phyloP scores from a whole-genome alignment of 2,888 invertebrate genomes.

The Nemotelus pantherinus region DNA sequence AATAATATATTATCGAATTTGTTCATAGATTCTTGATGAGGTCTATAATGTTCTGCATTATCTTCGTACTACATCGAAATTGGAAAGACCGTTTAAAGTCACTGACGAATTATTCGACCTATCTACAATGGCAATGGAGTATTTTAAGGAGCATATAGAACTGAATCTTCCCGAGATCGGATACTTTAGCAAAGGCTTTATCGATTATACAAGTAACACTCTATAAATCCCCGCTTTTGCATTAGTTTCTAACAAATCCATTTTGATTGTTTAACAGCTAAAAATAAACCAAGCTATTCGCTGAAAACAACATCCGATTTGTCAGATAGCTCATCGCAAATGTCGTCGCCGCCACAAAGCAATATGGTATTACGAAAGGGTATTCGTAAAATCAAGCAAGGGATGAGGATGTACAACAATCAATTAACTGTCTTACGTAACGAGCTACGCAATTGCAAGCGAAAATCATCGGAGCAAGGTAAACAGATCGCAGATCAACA shows the following conservation, averaged over 20 bases:
- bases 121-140: slow-evolving; percentile 98
- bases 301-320: slow-evolving; percentile 60
- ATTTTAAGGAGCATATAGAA: slow-evolving; percentile 94
- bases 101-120: slow-evolving; percentile 94
- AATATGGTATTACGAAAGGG: slow-evolving; percentile 88
- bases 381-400: slow-evolving; percentile 87
- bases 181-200: slow-evolving; percentile 86
- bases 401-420: slow-evolving; percentile 88
- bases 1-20: background rate
- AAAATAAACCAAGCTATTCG: slow-evolving; percentile 53
- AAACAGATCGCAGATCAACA: slow-evolving; percentile 84
- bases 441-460: slow-evolving; percentile 81
- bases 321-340: slow-evolving; percentile 62
- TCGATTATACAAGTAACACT: slow-evolving; percentile 70
- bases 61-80: slow-evolving; percentile 81
- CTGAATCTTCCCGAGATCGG: slow-evolving; percentile 88
- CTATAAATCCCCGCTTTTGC: slow-evolving; percentile 58
- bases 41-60: slow-evolving; percentile 86
- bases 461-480: slow-evolving; percentile 85
- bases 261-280: slow-evolving; percentile 57
- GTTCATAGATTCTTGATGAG: slow-evolving; percentile 83
- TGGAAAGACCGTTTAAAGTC: slow-evolving; percentile 89
- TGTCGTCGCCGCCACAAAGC: slow-evolving; percentile 78
- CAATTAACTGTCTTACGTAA: slow-evolving; percentile 81
- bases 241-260: background rate